Evolutionary conservation across 2,113 vertebrate species (phyloP), one percentile per base, ranked within the genome.

Genomic region (Ailuropoda melanoleuca): DNA sequence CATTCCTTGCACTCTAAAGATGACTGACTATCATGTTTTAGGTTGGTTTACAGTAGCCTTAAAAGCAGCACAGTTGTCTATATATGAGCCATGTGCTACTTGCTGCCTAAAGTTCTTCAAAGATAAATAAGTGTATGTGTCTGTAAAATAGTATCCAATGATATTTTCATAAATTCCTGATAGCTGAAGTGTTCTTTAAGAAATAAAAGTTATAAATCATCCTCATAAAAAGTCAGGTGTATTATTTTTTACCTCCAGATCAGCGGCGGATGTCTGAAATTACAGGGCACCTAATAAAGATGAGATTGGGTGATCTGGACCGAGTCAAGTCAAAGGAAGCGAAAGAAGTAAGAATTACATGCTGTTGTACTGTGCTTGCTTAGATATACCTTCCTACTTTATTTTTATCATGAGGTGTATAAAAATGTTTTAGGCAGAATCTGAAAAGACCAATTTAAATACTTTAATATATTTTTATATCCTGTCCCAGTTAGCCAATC

Each of bases 261-360:
- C 99, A 99, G 98, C 99, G 99, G 46, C 99, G 99, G 96, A 99
- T 99, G 99, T 99, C 99, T 98, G 99, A 99, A 98, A 99, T 99
- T 97, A 99, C 99, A 88, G 99, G 99, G 11, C 99, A 99, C 98
- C 99, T 99, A 95, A 99, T 99, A 93, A 99, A 99, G 98, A 99
- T 99, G 99, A 99, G 99, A 96, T 98, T 99, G 85, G 99, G 99
- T 88, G 99, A 99, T 90, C 97, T 99, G 91, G 99, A 99, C 39
- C 99, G 99, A 96, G 98, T 98, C 97, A 99, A 99, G 95, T 98
- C 99, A 68, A 99, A 99, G 98, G 99, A 99, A 78, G 98, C 98
- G 68, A 99, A 99, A 98, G 99, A 99, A 98, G 99, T 99, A 98
- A 99, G 99, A 97, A 80, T 88, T 97, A 26, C 56, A 1, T 74